phyloP scores from a whole-genome alignment of 2,113 vertebrate genomes.

The Tupaia tana region DNA sequence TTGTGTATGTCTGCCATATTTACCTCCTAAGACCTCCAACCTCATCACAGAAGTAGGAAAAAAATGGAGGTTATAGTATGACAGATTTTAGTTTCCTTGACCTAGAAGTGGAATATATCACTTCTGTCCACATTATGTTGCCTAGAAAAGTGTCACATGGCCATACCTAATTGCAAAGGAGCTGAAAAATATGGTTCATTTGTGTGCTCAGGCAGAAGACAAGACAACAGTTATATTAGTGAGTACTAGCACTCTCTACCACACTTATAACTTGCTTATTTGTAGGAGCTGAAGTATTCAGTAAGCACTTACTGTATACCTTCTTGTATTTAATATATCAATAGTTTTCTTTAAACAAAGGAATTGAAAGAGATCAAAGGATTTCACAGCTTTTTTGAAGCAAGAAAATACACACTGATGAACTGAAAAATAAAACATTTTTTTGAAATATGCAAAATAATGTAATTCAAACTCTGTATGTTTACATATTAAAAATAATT shows the following conservation, averaged over 20 bases:
- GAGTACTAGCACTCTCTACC: neutral
- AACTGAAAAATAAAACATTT: neutral
- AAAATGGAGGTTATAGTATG: neutral
- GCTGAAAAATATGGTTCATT: neutral
- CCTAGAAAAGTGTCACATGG: neutral
- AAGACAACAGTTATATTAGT: neutral
- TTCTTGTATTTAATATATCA: neutral
- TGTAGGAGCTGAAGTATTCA: neutral
- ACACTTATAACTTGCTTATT: neutral
- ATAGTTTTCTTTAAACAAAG: slow-evolving; percentile 36
- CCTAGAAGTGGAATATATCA: neutral
- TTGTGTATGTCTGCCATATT: slow-evolving; percentile 12
- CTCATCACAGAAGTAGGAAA: neutral
- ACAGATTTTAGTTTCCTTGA: neutral
- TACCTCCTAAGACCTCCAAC: neutral
- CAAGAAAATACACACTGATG: neutral
- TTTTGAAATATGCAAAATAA: slow-evolving; percentile 1
- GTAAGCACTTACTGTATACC: neutral
- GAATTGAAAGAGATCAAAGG: neutral
- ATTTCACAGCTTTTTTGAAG: neutral
- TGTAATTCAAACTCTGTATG: neutral
- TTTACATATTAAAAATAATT: slow-evolving; percentile 10
- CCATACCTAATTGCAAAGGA: neutral
- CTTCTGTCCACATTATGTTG: neutral
- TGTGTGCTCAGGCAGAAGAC: neutral